Evolutionary conservation across 2,888 invertebrate genomes (phyloP).

Genomic region (Panopea generosa): DNA sequence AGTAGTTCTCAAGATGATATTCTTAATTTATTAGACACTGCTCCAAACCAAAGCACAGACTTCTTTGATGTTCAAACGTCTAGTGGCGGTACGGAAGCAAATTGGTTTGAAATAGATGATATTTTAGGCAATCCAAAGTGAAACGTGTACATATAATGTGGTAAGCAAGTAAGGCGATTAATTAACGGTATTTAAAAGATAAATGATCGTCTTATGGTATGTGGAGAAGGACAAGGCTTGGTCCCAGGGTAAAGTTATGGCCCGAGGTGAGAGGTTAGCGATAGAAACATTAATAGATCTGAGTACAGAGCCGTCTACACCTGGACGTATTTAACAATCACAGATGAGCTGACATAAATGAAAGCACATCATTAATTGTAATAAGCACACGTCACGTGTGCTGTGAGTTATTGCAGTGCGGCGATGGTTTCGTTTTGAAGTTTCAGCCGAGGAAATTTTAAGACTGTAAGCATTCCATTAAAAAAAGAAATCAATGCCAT

Average conservation of each 20-base stretch:
- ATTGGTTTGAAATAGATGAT: slow-evolving; percentile 64
- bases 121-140: slow-evolving; percentile 47
- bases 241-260: no score
- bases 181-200: not conserved
- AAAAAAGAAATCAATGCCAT: no score
- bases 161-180: not conserved
- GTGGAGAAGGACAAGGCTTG: not conserved
- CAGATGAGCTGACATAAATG: no score
- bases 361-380: no score
- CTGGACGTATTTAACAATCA: not conserved
- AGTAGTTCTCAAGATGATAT: slow-evolving; percentile 87
- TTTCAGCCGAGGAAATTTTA: no score
- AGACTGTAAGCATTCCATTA: no score
- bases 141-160: slow-evolving; percentile 5
- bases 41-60: slow-evolving; percentile 87
- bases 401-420: no score
- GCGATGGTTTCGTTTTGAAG: no score
- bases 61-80: slow-evolving; percentile 88
- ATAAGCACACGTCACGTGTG: no score
- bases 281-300: not conserved
- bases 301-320: not conserved
- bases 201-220: not conserved
- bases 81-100: slow-evolving; percentile 58
- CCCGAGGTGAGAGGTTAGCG: not conserved
- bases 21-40: slow-evolving; percentile 93